phyloP scores from a whole-genome alignment of 2,797 vertebrate species.

The Enteromius afrohamiltoni region DNA sequence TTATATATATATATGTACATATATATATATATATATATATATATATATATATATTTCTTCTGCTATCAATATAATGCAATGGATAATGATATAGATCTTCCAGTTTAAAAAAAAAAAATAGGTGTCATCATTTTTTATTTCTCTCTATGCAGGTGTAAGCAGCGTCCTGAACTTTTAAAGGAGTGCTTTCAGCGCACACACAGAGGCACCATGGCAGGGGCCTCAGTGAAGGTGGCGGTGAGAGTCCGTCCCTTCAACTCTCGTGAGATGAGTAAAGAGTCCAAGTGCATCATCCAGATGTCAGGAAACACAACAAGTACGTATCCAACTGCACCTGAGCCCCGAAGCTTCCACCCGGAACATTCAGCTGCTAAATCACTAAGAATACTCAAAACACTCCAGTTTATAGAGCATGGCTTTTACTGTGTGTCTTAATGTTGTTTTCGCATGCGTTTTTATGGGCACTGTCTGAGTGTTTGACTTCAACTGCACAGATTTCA shows the following conservation, averaged over 20 bases:
- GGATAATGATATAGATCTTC: not conserved
- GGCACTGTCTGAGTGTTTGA: constrained; percentile 2
- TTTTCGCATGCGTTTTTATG: not conserved
- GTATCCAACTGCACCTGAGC: constrained; percentile 67
- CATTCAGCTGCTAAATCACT: not conserved
- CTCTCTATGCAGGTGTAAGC: constrained; percentile 58
- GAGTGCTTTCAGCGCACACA: constrained; percentile 61
- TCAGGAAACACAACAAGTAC: constrained; percentile 97
- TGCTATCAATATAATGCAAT: not conserved
- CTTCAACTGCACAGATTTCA: constrained; percentile 45
- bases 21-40: too few relatives aligned
- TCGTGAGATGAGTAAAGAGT: constrained; percentile 91
- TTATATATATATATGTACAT: too few relatives aligned
- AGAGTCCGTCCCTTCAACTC: constrained; percentile 98
- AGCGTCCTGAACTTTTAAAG: constrained; percentile 51
- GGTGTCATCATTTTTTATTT: constrained; percentile 44
- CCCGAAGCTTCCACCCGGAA: not conserved
- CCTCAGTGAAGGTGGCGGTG: constrained; percentile 98
- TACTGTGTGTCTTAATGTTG: not conserved
- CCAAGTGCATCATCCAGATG: constrained; percentile 99
- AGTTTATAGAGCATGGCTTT: not conserved
- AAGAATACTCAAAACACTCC: constrained; percentile 6
- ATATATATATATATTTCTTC: too few relatives aligned
- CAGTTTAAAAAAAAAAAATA: too few relatives aligned
- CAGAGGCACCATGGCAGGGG: constrained; percentile 88